Base-by-base conservation (phyloP, 2,113 vertebrate species). In the Sapayoa aenigma region DNA sequence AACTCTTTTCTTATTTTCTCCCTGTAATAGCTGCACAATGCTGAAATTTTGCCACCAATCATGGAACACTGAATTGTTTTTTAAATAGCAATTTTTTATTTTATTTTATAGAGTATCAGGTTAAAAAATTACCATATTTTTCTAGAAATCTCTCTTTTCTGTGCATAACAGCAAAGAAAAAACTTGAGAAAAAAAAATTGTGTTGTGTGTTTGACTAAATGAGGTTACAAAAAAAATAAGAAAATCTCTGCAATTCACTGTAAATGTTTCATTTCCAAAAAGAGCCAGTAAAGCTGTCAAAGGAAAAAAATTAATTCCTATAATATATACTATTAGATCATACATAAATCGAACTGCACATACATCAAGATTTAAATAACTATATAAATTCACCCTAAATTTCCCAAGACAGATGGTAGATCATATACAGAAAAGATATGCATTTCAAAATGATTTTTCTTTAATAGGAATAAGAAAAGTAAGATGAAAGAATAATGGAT, bases 301-400 rank as follows among this genome's bases (percentile, higher is more conserved):
- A 96, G 85, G 68, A 74, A 82, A 84, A 95, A 92, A 93, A 80
- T 1, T 65, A 4, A 88, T 90, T 94, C 84, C 85, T 56, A 47
- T 94, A 77, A 93, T 78, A 96, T 82, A 95, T 94, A 84, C 69
- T 92, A 85, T 96, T 94, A 97, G 82, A 95, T 93, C 71, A 95
- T 37, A 93, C 37, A 89, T 96, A 97, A 97, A 95, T 93, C 37
- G 80, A 97, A 96, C 66, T 84, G 68, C 52, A 56, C 71, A 96
- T 95, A 91, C 72, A 95, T 96, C 87, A 91, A 94, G 93, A 93
- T 49, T 77, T 96, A 97, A 96, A 96, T 96, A 97, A 95, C 91
- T 84, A 82, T 90, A 85, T 95, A 92, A 97, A 97, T 68, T 73
- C 89, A 75, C 90, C 95, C 71, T 96, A 74, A 84, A 77, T 87